Conservation (phyloP, 2,113 vertebrate species). For the Myiopsitta monachus region DNA sequence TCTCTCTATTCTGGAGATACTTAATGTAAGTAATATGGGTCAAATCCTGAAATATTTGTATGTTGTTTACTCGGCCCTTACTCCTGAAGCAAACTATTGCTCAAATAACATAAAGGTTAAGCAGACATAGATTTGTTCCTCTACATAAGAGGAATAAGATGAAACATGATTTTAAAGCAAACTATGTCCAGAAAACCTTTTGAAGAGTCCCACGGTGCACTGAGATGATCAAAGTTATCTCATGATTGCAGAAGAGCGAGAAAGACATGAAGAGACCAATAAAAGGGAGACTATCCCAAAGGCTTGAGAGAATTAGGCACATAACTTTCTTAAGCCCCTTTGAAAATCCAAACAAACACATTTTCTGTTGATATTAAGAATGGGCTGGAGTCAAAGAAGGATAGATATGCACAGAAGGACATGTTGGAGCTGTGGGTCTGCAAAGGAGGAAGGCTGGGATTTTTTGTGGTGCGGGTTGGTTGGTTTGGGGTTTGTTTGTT, state of each 20-base stretch:
- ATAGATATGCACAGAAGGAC: neutral
- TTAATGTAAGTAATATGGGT: neutral
- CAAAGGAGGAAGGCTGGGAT: neutral
- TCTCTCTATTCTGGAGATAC: neutral
- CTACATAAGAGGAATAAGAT: neutral
- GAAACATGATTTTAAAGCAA: neutral
- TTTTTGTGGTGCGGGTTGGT: neutral
- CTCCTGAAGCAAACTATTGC: neutral
- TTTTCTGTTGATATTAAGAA: neutral
- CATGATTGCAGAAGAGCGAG: neutral
- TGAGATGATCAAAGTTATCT: neutral
- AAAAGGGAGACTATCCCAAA: neutral
- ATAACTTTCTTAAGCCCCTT: neutral
- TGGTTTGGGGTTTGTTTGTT: neutral
- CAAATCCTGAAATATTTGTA: neutral
- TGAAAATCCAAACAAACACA: neutral
- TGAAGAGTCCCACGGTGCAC: neutral
- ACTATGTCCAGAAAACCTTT: neutral
- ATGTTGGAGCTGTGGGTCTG: neutral
- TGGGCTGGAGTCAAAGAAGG: neutral
- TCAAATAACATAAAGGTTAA: neutral
- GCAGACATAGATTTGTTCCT: neutral
- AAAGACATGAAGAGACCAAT: neutral
- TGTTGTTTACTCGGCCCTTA: neutral
- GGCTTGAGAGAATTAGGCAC: neutral